These are phyloP conservation scores for Nixonia krombeini DNA, from an alignment of 1,140 invertebrate species.

Conservation along the genomic window DNA sequence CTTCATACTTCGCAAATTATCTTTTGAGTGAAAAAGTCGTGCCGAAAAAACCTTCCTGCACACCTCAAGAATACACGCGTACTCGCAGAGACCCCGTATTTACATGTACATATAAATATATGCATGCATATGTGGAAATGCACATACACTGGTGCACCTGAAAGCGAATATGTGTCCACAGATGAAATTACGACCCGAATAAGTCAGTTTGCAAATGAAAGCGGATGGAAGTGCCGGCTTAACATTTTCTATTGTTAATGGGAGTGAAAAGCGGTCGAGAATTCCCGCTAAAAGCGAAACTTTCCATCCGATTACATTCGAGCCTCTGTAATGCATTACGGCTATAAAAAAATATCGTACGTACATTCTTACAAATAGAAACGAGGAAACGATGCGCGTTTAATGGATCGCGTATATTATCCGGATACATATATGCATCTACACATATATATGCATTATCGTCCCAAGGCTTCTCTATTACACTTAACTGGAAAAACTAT, in stretches of 20 bases:
- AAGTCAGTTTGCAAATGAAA: background rate
- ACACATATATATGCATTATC: constrained; percentile 28
- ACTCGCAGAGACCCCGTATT: constrained; percentile 3
- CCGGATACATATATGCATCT: constrained; percentile 2
- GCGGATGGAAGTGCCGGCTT: background rate
- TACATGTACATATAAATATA: constrained; percentile 5
- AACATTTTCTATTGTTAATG: too few relatives aligned
- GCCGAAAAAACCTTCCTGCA: constrained; percentile 1
- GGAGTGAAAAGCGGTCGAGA: background rate
- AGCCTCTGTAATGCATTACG: background rate
- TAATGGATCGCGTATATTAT: constrained; percentile 1
- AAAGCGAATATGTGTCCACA: background rate
- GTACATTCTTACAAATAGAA: background rate
- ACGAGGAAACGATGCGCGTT: background rate
- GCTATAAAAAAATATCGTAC: constrained; percentile 10
- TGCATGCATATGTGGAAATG: constrained; percentile 7
- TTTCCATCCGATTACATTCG: background rate
- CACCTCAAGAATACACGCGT: too few relatives aligned
- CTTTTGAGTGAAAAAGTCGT: background rate
- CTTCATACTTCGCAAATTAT: background rate
- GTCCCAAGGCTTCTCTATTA: constrained; percentile 42
- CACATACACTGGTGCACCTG: constrained; percentile 1
- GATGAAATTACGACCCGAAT: constrained; percentile 1
- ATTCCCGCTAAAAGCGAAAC: background rate
- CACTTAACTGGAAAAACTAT: constrained; percentile 35